Percentiles rank a stretch among this genome's conserved stretches.
Conservation (phyloP, 1,140 invertebrate genomes). For the Popillia japonica region DNA sequence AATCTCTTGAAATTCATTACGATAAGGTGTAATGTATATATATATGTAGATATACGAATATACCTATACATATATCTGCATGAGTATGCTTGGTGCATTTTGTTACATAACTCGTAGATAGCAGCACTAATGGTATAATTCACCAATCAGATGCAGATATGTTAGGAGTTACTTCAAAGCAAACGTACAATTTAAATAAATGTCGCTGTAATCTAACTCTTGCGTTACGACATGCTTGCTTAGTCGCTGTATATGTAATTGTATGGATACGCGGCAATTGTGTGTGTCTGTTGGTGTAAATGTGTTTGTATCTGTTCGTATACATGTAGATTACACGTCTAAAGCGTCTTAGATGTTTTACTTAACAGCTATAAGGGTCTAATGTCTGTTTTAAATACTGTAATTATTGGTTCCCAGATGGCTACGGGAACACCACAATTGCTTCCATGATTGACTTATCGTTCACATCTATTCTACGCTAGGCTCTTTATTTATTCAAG, state of each 20-base stretch:
- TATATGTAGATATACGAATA: too few species aligned
- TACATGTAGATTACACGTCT: constrained; percentile 35
- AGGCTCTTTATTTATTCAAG: constrained; percentile 35
- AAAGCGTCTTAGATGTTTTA: constrained; percentile 35
- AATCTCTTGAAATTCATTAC: constrained; percentile 40
- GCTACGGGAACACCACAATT: constrained; percentile 33
- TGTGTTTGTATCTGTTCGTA: constrained; percentile 17
- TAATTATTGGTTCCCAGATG: constrained; percentile 37
- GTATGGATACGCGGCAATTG: not conserved
- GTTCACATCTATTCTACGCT: not conserved
- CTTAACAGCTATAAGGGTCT: constrained; percentile 35
- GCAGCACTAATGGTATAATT: constrained; percentile 44
- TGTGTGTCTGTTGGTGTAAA: not conserved
- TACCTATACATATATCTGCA: constrained; percentile 28
- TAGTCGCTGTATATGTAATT: constrained; percentile 33
- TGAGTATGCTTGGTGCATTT: constrained; percentile 35
- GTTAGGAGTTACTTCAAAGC: constrained; percentile 45
- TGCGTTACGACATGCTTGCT: constrained; percentile 42
- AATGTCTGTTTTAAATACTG: constrained; percentile 39
- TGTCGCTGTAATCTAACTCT: constrained; percentile 43
- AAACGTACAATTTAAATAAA: constrained; percentile 45
- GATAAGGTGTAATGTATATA: too few species aligned
- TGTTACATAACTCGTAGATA: constrained; percentile 37
- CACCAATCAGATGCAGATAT: constrained; percentile 45
- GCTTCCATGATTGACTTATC: constrained; percentile 37